These are phyloP conservation scores for Agrochola lychnidis DNA, from an alignment of 2,888 invertebrate genomes.

Conservation along the genomic window DNA sequence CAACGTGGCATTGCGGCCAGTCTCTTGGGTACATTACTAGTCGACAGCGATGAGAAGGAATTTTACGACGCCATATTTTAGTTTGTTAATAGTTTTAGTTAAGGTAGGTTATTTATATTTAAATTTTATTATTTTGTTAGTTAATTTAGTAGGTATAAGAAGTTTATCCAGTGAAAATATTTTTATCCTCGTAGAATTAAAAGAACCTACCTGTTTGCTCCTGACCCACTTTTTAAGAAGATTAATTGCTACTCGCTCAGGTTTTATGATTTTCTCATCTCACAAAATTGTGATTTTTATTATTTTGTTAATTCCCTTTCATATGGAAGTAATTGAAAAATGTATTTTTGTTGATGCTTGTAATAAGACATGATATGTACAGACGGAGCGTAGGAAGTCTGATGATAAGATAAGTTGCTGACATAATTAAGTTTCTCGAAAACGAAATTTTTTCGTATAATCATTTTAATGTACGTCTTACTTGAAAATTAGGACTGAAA, in stretches of 20 bases:
- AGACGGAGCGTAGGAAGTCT: background rate
- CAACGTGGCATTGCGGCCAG: no score
- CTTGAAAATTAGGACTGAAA: background rate
- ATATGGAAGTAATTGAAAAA: constrained; percentile 31
- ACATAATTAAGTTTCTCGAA: constrained; percentile 9
- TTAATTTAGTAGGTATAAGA: no score
- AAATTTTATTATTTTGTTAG: no score
- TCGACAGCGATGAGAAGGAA: no score
- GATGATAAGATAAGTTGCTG: background rate
- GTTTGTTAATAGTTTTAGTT: no score
- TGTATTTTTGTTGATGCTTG: background rate
- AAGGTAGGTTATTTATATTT: no score
- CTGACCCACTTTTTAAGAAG: constrained; percentile 10
- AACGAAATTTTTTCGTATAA: background rate
- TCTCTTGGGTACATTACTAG: no score
- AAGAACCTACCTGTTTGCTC: background rate
- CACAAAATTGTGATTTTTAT: background rate
- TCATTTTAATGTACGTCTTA: background rate
- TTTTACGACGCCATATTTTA: no score
- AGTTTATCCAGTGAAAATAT: no score
- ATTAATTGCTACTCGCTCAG: constrained; percentile 11
- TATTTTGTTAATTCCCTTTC: constrained; percentile 25
- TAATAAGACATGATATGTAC: constrained; percentile 17
- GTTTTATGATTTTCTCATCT: constrained; percentile 8
- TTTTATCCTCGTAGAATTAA: background rate